phyloP scores from a whole-genome alignment of 1,140 invertebrate species.

The Aphelinus certus region DNA sequence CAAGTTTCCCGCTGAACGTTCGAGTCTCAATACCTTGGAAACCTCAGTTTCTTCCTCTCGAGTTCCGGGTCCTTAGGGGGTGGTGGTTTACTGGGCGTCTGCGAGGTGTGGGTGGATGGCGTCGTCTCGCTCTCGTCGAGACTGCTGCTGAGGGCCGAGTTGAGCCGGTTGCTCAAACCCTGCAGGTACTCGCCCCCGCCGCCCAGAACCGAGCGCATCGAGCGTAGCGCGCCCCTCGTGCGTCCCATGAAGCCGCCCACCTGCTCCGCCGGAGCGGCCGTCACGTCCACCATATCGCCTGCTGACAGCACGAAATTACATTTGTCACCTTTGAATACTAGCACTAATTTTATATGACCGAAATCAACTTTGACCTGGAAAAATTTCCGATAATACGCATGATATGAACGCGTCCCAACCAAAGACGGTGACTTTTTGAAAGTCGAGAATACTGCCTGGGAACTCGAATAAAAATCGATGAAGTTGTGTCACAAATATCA shows the following conservation, averaged over 20 bases:
- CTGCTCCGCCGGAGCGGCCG: conserved; percentile 51
- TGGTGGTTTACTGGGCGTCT: conserved; percentile 29
- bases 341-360: too few species aligned
- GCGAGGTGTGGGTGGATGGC: conserved; percentile 44
- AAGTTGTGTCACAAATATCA: too few species aligned
- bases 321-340: too few species aligned
- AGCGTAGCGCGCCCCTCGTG: conserved; percentile 60
- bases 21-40: conserved; percentile 50
- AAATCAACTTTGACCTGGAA: too few species aligned
- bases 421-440: too few species aligned
- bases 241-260: conserved; percentile 59
- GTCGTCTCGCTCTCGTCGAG: conserved; percentile 62
- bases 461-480: too few species aligned
- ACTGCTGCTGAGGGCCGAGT: conserved; percentile 61
- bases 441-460: too few species aligned
- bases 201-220: conserved; percentile 60
- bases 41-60: conserved; percentile 51
- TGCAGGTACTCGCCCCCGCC: conserved; percentile 63
- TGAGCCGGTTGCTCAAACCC: conserved; percentile 60
- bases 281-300: conserved; percentile 57
- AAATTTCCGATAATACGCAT: too few species aligned
- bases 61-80: conserved; percentile 20
- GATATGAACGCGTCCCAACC: too few species aligned
- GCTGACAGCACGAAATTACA: too few species aligned
- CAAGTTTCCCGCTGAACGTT: too few species aligned